Evolutionary conservation across 2,888 invertebrate genomes (phyloP), one percentile per base, ranked within the genome.

Genomic region (Tortrix viridana): DNA sequence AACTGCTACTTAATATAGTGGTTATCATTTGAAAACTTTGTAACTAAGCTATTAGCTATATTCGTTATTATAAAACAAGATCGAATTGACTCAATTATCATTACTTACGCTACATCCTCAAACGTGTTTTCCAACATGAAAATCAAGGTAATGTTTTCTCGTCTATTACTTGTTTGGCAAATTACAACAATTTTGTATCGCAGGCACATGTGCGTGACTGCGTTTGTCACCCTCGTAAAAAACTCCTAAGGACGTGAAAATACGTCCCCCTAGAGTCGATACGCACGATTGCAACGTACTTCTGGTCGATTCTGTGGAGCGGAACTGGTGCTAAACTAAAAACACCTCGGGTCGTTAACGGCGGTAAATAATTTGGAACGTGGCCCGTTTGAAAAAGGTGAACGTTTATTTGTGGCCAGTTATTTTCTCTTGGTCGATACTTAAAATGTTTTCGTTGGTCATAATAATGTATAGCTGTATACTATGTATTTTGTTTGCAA

Each of bases 191-290:
- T 50, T 50, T 38, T 46, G 56, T 56, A 56, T 55, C 48, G 19
- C 3, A 9, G 44, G n/a, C 49, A 46, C 50, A 50, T 56, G 50
- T 56, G 62, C 56, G 62, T 62, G 56, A 56, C 62, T 50, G n/a
- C 38, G 56, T 56, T 62, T 61, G 55, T 37, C 49, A 19, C 54
- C 19, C 56, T 62, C 61, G 56, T 62, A 56, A 62, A 62, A 62
- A 56, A 19, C 56, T 4, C 37, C 16, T 56, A 50, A 62, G 50
- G 50, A 56, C 50, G 62, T 56, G 62, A 62, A 62, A 62, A 62
- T 56, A 56, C 62, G 56, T 50, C 37, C 22, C 56, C 62, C 56
- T 38, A 50, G 61, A 56, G 50, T 56, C 61, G 50, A 56, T 55
- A 62, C 44, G 55, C 43, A 62, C 61, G 49, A n/a, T 16, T 37